Conservation (phyloP, 2,888 invertebrate genomes). For the Cephus nigrinus region DNA sequence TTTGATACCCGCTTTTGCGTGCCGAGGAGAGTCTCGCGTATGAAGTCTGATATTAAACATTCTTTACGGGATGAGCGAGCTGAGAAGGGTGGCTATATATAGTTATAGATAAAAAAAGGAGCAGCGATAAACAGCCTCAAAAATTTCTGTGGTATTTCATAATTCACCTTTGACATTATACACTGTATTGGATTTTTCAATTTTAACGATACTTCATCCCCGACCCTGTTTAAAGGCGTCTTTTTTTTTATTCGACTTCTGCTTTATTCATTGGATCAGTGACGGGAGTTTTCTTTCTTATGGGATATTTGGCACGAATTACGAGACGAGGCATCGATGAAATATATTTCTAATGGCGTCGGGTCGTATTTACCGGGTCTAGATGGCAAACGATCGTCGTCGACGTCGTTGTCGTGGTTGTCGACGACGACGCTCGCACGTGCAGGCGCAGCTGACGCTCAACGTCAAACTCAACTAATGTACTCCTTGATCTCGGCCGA, state of each 20-base stretch:
- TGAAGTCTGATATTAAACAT: slow-evolving; percentile 62
- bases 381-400: slow-evolving; percentile 15
- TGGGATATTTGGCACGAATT: not conserved
- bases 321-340: not conserved
- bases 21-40: slow-evolving; percentile 37
- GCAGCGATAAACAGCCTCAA: not conserved
- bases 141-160: not conserved
- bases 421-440: slow-evolving; percentile 33
- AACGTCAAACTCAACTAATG: slow-evolving; percentile 63
- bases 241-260: not conserved
- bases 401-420: slow-evolving; percentile 8
- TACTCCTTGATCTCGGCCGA: slow-evolving; percentile 49
- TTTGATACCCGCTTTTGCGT: slow-evolving; percentile 61
- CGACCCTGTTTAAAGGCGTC: not conserved
- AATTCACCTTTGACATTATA: not conserved
- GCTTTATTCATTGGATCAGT: not conserved
- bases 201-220: not conserved
- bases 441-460: slow-evolving; percentile 58
- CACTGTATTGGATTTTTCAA: not conserved
- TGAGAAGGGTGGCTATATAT: slow-evolving; percentile 29
- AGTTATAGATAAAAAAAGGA: not conserved
- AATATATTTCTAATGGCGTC: slow-evolving; percentile 2
- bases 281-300: not conserved
- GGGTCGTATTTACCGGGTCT: slow-evolving; percentile 26
- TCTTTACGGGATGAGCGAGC: slow-evolving; percentile 42